A percentile compares a stretch with the other conserved stretches of the same genome.
Conservation (phyloP, 2,113 vertebrate species). For the Psittacara wagleri region DNA sequence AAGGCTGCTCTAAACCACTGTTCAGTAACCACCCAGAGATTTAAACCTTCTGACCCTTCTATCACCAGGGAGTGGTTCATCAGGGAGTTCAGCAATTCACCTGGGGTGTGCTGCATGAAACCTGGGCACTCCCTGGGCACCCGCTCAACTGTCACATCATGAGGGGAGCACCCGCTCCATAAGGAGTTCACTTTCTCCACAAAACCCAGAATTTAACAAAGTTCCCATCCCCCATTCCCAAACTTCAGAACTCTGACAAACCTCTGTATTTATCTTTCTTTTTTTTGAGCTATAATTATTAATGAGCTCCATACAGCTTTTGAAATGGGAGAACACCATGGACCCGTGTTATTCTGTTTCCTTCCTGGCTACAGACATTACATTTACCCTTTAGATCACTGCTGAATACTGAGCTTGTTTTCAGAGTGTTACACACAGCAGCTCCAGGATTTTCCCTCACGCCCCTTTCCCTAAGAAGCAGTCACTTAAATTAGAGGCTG, state of each 20-base stretch:
- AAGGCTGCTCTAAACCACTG: background rate
- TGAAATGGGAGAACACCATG: background rate
- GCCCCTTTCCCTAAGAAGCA: background rate
- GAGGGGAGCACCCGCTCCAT: rapidly evolving
- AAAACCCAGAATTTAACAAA: too few species aligned
- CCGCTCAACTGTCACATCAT: rapidly evolving
- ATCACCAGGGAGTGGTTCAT: background rate
- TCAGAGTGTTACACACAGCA: background rate
- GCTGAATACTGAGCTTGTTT: background rate
- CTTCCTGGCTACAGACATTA: background rate
- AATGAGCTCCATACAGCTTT: background rate
- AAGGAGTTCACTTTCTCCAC: rapidly evolving
- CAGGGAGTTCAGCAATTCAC: background rate
- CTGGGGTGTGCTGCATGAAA: background rate
- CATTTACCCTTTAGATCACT: background rate
- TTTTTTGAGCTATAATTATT: background rate
- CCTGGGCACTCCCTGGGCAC: rapidly evolving
- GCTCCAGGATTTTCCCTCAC: background rate
- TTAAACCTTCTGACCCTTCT: background rate
- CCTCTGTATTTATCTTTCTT: background rate
- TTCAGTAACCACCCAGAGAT: rapidly evolving
- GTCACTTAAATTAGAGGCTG: background rate
- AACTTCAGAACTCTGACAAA: background rate
- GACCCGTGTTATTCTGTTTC: background rate
- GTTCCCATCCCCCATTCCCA: background rate